Evolutionary conservation across 1,140 invertebrate genomes (phyloP).

Genomic region (Drosophila azteca): DNA sequence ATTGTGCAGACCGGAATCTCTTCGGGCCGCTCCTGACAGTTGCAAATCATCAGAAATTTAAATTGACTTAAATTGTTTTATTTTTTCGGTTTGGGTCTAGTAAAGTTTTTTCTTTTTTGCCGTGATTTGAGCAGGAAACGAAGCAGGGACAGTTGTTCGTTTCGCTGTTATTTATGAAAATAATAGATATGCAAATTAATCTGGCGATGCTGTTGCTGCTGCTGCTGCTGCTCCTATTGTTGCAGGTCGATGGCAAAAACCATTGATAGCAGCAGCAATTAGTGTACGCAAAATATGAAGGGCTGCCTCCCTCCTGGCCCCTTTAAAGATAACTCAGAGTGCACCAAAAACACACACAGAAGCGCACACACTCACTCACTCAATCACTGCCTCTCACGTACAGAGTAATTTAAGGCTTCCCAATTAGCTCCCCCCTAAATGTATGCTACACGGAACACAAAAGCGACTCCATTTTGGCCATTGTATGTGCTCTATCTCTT

Average conservation of each 20-base stretch:
- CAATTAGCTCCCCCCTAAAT: slow-evolving; percentile 68
- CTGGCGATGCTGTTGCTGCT: neutral
- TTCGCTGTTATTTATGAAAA: slow-evolving; percentile 75
- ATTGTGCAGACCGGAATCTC: slow-evolving; percentile 26
- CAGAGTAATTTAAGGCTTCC: slow-evolving; percentile 63
- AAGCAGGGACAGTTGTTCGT: slow-evolving; percentile 8
- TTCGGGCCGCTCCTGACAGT: slow-evolving; percentile 63
- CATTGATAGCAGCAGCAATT: slow-evolving; percentile 76
- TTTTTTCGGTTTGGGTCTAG: slow-evolving; percentile 38
- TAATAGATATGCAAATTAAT: slow-evolving; percentile 81
- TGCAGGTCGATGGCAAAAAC: slow-evolving; percentile 37
- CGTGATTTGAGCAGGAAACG: slow-evolving; percentile 62
- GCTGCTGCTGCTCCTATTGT: slow-evolving; percentile 31
- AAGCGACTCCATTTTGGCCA: slow-evolving; percentile 63
- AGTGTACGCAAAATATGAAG: slow-evolving; percentile 9
- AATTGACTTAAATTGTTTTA: slow-evolving; percentile 82
- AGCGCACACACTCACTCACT: slow-evolving; percentile 19
- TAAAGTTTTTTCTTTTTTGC: slow-evolving; percentile 35
- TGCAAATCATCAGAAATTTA: slow-evolving; percentile 82
- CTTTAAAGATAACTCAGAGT: slow-evolving; percentile 51
- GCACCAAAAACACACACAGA: neutral
- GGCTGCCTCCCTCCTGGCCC: neutral
- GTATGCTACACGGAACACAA: slow-evolving; percentile 41
- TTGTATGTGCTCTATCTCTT: slow-evolving; percentile 53
- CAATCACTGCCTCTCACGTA: slow-evolving; percentile 10